Percentiles rank a stretch among this genome's conserved stretches.
These are phyloP conservation scores for Marcusenius ussheri DNA, from an alignment of 2,113 vertebrate species.

Conservation along the genomic window DNA sequence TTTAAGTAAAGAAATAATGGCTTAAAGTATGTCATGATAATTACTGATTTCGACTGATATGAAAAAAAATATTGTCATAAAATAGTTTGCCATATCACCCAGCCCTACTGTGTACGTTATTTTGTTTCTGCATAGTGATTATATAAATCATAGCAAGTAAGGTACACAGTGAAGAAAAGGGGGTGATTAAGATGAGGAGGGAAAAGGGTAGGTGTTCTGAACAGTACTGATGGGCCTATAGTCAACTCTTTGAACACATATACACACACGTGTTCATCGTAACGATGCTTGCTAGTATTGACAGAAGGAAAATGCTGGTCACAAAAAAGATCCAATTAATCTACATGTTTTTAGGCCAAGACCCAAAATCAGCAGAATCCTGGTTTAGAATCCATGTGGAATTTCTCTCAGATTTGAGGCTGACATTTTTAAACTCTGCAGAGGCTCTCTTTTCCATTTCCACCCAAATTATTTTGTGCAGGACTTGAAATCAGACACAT, in stretches of 20 bases:
- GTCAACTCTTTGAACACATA: not conserved
- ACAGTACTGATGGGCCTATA: not conserved
- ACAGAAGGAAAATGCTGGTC: not conserved
- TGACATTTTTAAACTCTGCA: not conserved
- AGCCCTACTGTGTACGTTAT: not conserved
- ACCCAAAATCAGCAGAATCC: no score
- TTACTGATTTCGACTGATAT: not conserved
- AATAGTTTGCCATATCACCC: not conserved
- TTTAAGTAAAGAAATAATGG: not conserved
- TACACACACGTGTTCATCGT: not conserved
- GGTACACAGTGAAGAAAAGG: not conserved
- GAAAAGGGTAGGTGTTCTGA: not conserved
- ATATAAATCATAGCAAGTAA: not conserved
- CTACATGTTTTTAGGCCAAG: not conserved
- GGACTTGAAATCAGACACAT: conserved; percentile 3
- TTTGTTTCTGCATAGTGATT: not conserved
- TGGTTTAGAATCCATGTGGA: not conserved
- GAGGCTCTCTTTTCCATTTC: not conserved
- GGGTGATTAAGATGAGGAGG: not conserved
- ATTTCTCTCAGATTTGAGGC: not conserved
- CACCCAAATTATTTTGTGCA: not conserved
- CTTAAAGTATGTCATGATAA: not conserved
- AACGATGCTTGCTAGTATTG: not conserved
- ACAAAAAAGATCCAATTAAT: not conserved
- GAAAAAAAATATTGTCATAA: not conserved